These are phyloP conservation scores for Pelobates cultripes DNA, from an alignment of 2,797 vertebrate genomes.

Conservation along the genomic window DNA sequence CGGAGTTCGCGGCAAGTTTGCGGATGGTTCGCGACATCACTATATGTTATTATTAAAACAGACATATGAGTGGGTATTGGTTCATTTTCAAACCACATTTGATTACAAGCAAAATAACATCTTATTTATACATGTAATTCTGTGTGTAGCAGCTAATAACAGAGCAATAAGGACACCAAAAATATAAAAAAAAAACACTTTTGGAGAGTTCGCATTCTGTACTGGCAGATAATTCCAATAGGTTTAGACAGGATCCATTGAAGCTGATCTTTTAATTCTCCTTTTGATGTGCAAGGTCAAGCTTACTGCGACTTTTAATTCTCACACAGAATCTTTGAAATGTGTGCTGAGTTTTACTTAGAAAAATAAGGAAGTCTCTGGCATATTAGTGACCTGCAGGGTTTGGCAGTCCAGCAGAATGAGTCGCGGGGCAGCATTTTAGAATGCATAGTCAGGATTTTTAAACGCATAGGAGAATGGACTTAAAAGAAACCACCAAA, in stretches of 20 bases:
- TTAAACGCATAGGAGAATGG: too few relatives aligned
- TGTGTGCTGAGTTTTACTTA: not conserved
- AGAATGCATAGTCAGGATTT: not conserved
- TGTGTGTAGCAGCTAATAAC: not conserved
- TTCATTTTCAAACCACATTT: too few relatives aligned
- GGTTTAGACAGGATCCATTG: not conserved
- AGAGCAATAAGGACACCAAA: too few relatives aligned
- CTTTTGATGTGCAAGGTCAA: not conserved
- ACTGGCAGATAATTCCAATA: not conserved
- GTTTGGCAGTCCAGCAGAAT: not conserved
- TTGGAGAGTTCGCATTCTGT: not conserved
- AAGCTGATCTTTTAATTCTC: constrained; percentile 16
- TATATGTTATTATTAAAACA: too few relatives aligned
- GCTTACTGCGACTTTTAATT: not conserved
- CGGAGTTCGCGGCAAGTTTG: too few relatives aligned
- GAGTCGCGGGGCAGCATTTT: not conserved
- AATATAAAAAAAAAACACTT: too few relatives aligned
- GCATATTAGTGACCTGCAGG: not conserved
- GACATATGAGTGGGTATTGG: too few relatives aligned
- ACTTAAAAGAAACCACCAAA: too few relatives aligned
- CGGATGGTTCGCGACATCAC: too few relatives aligned
- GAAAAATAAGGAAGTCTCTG: constrained; percentile 1
- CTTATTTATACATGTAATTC: not conserved
- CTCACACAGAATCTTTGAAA: not conserved
- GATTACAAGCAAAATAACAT: too few relatives aligned